Conservation (phyloP, 2,797 vertebrate species). For the Crypturellus tataupa region DNA sequence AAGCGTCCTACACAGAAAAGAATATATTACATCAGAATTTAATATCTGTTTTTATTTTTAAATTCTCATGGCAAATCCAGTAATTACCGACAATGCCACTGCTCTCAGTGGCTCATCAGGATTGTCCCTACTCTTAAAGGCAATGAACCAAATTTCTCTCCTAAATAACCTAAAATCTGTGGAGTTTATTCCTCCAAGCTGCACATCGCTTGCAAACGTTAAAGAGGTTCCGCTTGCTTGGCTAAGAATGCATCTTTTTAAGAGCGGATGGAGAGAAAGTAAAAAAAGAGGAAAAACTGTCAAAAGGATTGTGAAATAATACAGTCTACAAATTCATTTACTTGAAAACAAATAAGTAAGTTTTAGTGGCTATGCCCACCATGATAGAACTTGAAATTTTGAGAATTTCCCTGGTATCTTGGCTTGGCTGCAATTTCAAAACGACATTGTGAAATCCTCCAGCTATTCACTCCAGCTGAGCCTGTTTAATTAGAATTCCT, state of each 20-base stretch:
- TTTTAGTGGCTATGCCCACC: not conserved
- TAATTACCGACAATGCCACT: not conserved
- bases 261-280: constrained; percentile 44
- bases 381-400: constrained; percentile 16
- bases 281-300: constrained; percentile 44
- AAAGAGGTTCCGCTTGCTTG: constrained; percentile 24
- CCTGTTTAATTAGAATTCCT: constrained; percentile 79
- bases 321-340: not conserved
- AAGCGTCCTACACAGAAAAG: not conserved
- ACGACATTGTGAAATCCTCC: constrained; percentile 50
- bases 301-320: constrained; percentile 34
- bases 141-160: not conserved
- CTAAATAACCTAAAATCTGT: not conserved
- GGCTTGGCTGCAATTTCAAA: constrained; percentile 28
- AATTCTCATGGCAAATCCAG: not conserved
- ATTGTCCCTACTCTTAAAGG: not conserved
- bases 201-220: not conserved
- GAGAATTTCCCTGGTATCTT: constrained; percentile 26
- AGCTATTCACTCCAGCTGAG: constrained; percentile 71
- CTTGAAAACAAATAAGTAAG: constrained; percentile 50
- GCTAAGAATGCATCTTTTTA: constrained; percentile 14
- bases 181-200: not conserved
- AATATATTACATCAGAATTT: not conserved
- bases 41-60: not conserved
- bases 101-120: not conserved